These are phyloP conservation scores for Drosophila santomea DNA, from an alignment of 1,140 invertebrate genomes.

Conservation along the genomic window DNA sequence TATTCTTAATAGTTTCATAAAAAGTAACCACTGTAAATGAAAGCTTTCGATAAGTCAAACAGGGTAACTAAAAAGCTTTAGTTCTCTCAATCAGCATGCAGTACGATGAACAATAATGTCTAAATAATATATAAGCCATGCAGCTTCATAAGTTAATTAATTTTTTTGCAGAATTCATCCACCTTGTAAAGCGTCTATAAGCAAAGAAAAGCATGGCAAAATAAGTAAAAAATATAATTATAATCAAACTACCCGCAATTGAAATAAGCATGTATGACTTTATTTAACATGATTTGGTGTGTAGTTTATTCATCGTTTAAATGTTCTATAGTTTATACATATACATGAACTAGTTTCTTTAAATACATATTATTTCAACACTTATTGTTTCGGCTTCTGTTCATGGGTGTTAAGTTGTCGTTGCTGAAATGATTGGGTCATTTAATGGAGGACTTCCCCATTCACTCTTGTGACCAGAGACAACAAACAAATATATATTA, in stretches of 20 bases:
- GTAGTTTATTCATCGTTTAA: conserved; percentile 69
- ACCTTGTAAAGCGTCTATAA: too few species aligned
- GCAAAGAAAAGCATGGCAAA: too few species aligned
- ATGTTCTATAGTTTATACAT: conserved; percentile 68
- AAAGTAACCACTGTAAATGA: conserved; percentile 17
- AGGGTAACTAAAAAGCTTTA: conserved; percentile 23
- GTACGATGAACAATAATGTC: neutral
- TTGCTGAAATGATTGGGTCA: conserved; percentile 60
- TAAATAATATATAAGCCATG: neutral
- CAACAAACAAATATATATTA: conserved; percentile 60
- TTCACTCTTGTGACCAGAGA: conserved; percentile 41
- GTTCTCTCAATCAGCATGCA: neutral
- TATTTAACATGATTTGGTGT: conserved; percentile 64
- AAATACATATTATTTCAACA: conserved; percentile 67
- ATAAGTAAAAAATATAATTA: too few species aligned
- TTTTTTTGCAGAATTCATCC: neutral
- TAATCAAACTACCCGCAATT: neutral
- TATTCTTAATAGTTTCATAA: too few species aligned
- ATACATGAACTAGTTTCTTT: conserved; percentile 61
- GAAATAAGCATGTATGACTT: conserved; percentile 5
- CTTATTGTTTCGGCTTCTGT: conserved; percentile 54
- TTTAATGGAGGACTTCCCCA: conserved; percentile 41
- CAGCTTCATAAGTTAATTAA: neutral
- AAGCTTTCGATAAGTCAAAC: conserved; percentile 24
- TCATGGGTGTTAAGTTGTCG: conserved; percentile 42